Base-by-base conservation (phyloP, 2,888 invertebrate species). In the Lasioglossum oenotherae region DNA sequence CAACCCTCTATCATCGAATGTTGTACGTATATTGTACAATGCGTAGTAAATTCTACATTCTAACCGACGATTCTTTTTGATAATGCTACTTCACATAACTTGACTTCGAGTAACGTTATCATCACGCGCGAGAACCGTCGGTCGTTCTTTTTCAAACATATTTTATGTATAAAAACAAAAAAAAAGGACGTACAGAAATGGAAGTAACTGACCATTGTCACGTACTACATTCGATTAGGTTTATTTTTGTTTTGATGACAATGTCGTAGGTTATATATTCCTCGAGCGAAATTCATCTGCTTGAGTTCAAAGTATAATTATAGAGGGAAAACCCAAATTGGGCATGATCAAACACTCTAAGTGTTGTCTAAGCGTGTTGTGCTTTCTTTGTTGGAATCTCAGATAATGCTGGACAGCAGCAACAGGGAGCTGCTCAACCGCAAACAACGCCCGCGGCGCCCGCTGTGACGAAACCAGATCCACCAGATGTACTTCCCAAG, bases 401-500 rank as follows among this genome's bases (percentile, higher is more conserved):
- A 95, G 95, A 95, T 95, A 95, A 95, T 95, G 95, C 94, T 94
- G 95, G 95, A 95, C 95, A 95, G 94, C 95, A 95, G 95, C 95
- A 95, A 92, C 95, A 95, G 92, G 95, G 95, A 95, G 95, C 95
- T 95, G 94, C 94, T 90, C 94, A 93, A 93, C 94, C 95, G 96
- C 96, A 95, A 97, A 96, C 96, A 96, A 96, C 95, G 96, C 96
- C 96, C 96, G 96, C 96, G 96, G 97, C 97, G 96, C 97, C 97
- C 96, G 97, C 97, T 97, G 97, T 96, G 96, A 96, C 96, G 95
- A 96, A 97, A 96, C 96, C 96, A 96, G 97, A 97, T 94, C 97
- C 97, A 92, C 97, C 97, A 96, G 99, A 99, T 97, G 98, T 98
- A 96, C 98, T 99, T 96, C 98, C 99, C 97, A 98, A 98, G 97